Percentiles rank a stretch among this genome's conserved stretches.
Conservation (phyloP, 2,113 vertebrate species). For the Etheostoma spectabile region DNA sequence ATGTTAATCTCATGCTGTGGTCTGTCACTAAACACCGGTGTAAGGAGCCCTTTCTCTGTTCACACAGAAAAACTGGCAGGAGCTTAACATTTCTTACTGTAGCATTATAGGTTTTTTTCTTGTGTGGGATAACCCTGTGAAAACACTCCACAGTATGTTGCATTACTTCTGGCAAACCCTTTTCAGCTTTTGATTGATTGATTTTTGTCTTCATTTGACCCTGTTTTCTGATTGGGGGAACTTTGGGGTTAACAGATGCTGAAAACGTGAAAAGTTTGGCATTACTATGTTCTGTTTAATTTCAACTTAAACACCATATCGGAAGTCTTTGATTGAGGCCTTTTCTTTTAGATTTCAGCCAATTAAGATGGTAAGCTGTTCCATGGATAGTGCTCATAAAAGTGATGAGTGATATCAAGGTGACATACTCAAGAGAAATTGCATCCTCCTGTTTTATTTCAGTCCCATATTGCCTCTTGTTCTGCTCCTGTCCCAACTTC, state of each 20-base stretch:
- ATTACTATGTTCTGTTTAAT: constrained; percentile 18
- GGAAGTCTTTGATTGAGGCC: background rate
- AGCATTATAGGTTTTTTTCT: background rate
- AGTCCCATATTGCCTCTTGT: background rate
- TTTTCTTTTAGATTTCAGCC: background rate
- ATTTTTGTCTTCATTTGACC: constrained; percentile 2
- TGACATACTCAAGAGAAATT: background rate
- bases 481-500: background rate
- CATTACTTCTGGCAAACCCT: constrained; percentile 3
- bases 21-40: constrained; percentile 3
- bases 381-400: background rate
- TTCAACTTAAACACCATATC: background rate
- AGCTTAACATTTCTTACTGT: background rate
- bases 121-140: background rate
- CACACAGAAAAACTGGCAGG: constrained; percentile 16
- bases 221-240: background rate
- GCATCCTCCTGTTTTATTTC: constrained; percentile 2
- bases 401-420: constrained; percentile 6
- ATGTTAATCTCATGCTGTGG: constrained; percentile 29
- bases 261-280: background rate
- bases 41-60: constrained; percentile 6
- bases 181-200: constrained; percentile 9
- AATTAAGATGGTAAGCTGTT: background rate
- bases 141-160: background rate
- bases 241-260: background rate